phyloP scores from a whole-genome alignment of 2,113 vertebrate species.

The Porphyrio hochstetteri region DNA sequence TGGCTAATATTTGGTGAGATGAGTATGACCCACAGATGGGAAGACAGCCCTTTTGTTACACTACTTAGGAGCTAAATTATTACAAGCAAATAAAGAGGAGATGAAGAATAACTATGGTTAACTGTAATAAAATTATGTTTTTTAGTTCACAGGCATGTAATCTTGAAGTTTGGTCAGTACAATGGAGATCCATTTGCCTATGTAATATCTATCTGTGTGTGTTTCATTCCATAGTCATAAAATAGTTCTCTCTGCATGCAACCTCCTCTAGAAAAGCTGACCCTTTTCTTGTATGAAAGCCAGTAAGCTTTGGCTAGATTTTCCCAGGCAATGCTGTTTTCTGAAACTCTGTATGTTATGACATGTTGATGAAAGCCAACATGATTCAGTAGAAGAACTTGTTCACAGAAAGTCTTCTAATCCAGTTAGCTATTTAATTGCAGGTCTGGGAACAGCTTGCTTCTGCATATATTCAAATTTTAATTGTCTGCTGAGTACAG shows the following conservation, averaged over 20 bases:
- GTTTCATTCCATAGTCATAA: not conserved
- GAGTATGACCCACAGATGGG: not conserved
- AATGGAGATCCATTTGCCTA: not conserved
- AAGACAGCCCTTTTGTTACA: not conserved
- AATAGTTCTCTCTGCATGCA: not conserved
- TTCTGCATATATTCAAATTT: slow-evolving; percentile 38
- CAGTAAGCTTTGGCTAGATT: not conserved
- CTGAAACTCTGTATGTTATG: not conserved
- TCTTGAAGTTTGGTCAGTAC: not conserved
- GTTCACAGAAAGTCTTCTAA: not conserved
- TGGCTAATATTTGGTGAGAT: not conserved
- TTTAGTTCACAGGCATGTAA: not conserved
- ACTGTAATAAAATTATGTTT: not conserved
- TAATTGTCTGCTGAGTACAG: slow-evolving; percentile 14
- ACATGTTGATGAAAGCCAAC: not conserved
- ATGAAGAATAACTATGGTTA: not conserved
- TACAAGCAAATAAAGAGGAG: not conserved
- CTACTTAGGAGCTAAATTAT: not conserved
- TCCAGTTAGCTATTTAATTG: slow-evolving; percentile 7
- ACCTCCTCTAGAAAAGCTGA: not conserved
- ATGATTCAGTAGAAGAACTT: slow-evolving; percentile 40
- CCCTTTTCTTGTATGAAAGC: not conserved
- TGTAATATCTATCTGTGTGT: not conserved
- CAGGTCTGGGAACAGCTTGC: not conserved
- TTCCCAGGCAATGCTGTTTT: not conserved